Conservation (phyloP, 1,140 invertebrate species). For the Hycleus phaleratus region DNA sequence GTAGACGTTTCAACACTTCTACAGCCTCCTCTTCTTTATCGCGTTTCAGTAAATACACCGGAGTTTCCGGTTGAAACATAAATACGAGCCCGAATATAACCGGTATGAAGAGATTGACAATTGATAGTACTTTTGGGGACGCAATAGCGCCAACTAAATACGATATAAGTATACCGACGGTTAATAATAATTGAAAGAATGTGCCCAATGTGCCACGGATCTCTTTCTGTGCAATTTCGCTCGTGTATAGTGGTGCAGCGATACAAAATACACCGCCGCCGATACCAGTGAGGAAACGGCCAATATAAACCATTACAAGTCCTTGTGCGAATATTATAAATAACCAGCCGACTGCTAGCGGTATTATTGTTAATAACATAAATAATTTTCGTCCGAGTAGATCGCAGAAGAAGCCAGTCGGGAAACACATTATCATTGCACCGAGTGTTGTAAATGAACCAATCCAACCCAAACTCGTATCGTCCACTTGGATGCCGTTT, state of each 20-base stretch:
- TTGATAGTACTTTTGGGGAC: slow-evolving; percentile 44
- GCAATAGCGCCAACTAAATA: slow-evolving; percentile 47
- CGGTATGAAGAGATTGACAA: slow-evolving; percentile 52
- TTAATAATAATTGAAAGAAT: slow-evolving; percentile 59
- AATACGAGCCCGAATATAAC: slow-evolving; percentile 51
- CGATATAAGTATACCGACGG: slow-evolving; percentile 53
- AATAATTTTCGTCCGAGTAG: slow-evolving; percentile 60
- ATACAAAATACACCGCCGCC: slow-evolving; percentile 55
- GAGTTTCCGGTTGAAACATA: slow-evolving; percentile 66
- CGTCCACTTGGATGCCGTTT: slow-evolving; percentile 29
- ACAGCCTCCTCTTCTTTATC: slow-evolving; percentile 56
- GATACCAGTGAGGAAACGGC: slow-evolving; percentile 60
- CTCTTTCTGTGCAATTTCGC: slow-evolving; percentile 59
- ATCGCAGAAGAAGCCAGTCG: slow-evolving; percentile 53
- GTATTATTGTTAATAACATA: slow-evolving; percentile 55
- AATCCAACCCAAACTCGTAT: slow-evolving; percentile 28
- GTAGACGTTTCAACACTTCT: slow-evolving; percentile 55
- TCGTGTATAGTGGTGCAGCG: slow-evolving; percentile 62
- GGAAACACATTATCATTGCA: slow-evolving; percentile 53
- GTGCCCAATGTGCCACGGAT: slow-evolving; percentile 63
- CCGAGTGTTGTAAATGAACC: slow-evolving; percentile 54
- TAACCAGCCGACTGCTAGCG: slow-evolving; percentile 61
- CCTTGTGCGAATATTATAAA: slow-evolving; percentile 54
- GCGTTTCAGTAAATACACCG: slow-evolving; percentile 46
- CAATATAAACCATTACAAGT: slow-evolving; percentile 53